Evolutionary conservation across 2,797 vertebrate species (phyloP).

Genomic region (Okamejei kenojei): DNA sequence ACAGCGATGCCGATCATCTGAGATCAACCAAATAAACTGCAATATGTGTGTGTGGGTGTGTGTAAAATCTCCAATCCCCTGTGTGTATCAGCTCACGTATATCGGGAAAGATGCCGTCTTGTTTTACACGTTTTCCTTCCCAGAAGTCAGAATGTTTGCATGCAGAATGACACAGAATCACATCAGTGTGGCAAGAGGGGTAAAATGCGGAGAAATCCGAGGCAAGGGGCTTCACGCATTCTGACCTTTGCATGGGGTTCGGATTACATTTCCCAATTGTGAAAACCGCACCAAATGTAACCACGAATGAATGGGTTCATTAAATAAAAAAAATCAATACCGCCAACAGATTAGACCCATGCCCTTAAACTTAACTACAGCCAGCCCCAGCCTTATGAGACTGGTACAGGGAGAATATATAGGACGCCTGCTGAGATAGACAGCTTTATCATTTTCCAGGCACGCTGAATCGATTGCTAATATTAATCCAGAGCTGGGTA

Average conservation of each 20-base stretch:
- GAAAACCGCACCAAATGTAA: neutral
- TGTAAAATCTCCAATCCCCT: neutral
- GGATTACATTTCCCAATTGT: slow-evolving; percentile 11
- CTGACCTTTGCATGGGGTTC: neutral
- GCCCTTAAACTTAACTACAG: slow-evolving; percentile 29
- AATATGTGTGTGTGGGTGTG: too few species aligned
- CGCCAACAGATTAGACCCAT: slow-evolving; percentile 6
- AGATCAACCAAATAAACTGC: neutral
- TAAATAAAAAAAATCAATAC: slow-evolving; percentile 3
- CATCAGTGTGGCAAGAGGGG: slow-evolving; percentile 1
- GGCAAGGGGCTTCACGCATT: neutral
- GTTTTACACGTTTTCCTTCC: slow-evolving; percentile 21
- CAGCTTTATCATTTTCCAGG: slow-evolving; percentile 22
- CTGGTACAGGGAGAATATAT: slow-evolving; percentile 3
- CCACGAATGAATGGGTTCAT: neutral
- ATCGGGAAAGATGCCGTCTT: slow-evolving; percentile 7
- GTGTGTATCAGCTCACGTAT: neutral
- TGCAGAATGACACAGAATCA: neutral
- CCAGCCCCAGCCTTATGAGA: neutral
- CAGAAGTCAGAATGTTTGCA: slow-evolving; percentile 33
- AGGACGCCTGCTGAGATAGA: neutral
- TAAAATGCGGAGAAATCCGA: neutral
- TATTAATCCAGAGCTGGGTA: slow-evolving; percentile 28
- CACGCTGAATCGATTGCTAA: slow-evolving; percentile 26
- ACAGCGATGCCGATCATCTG: neutral